These are phyloP conservation scores for Poecile montanus DNA, from an alignment of 2,797 vertebrate species.

Conservation along the genomic window DNA sequence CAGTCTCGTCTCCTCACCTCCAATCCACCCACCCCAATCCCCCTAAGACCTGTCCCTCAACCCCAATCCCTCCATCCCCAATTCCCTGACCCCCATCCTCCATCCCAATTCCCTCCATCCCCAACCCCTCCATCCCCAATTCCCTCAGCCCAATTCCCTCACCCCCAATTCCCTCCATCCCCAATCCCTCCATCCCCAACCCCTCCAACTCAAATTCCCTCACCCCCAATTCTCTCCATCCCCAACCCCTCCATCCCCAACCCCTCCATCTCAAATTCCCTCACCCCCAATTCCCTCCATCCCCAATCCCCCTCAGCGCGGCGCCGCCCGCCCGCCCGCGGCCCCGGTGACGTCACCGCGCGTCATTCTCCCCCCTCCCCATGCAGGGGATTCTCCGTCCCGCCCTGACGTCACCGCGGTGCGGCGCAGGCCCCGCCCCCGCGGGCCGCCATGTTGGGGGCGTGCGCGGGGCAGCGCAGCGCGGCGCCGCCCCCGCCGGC, in stretches of 20 bases:
- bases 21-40: too few species aligned
- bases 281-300: not conserved
- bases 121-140: not conserved
- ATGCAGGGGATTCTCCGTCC: conserved; percentile 63
- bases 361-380: not conserved
- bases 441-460: conserved; percentile 73
- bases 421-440: conserved; percentile 17
- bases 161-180: too few species aligned
- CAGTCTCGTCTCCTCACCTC: not conserved
- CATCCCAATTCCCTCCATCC: not conserved
- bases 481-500: conserved; percentile 38
- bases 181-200: not conserved
- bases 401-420: conserved; percentile 11
- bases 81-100: too few species aligned
- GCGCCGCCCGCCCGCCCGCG: too few species aligned
- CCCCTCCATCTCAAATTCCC: too few species aligned
- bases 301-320: not conserved
- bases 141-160: too few species aligned
- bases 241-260: too few species aligned
- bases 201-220: too few species aligned
- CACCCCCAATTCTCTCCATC: too few species aligned
- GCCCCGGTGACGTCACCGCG: not conserved
- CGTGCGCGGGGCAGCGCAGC: conserved; percentile 12
- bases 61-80: not conserved
- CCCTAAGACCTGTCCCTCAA: too few species aligned